Evolutionary conservation across 2,113 vertebrate genomes (phyloP).

Genomic region (Mustelus asterias): DNA sequence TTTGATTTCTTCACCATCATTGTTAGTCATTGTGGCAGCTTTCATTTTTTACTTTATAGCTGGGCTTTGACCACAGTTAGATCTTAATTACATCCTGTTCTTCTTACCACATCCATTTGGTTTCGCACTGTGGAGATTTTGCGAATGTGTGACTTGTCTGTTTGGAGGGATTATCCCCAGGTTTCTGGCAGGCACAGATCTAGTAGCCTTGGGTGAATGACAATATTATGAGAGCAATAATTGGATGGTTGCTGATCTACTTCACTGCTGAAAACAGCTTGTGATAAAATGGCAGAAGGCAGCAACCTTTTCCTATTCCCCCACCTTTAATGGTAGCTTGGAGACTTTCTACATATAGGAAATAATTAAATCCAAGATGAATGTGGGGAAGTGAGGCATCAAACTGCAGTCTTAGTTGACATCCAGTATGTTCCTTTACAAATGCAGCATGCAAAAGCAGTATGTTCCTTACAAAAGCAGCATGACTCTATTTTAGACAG

Average conservation of each 20-base stretch:
- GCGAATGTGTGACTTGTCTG: not conserved
- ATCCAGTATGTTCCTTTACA: not conserved
- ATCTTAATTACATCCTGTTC: slow-evolving; percentile 17
- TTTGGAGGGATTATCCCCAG: slow-evolving; percentile 3
- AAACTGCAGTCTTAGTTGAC: not conserved
- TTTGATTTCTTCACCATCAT: not conserved
- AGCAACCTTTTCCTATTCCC: not conserved
- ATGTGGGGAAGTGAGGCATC: not conserved
- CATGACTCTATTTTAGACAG: too few species aligned
- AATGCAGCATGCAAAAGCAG: not conserved
- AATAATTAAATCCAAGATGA: slow-evolving; percentile 14
- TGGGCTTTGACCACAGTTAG: not conserved
- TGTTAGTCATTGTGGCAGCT: slow-evolving; percentile 10
- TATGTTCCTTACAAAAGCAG: too few species aligned
- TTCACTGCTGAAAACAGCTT: not conserved
- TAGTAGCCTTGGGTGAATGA: not conserved
- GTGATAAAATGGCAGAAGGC: not conserved
- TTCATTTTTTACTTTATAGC: not conserved
- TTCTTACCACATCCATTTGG: not conserved
- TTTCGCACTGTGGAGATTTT: slow-evolving; percentile 1
- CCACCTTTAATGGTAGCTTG: not conserved
- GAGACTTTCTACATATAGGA: not conserved
- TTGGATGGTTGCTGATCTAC: not conserved
- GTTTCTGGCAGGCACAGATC: not conserved
- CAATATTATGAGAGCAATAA: not conserved